Conservation (phyloP, 2,797 vertebrate species). For the Argya squamiceps region DNA sequence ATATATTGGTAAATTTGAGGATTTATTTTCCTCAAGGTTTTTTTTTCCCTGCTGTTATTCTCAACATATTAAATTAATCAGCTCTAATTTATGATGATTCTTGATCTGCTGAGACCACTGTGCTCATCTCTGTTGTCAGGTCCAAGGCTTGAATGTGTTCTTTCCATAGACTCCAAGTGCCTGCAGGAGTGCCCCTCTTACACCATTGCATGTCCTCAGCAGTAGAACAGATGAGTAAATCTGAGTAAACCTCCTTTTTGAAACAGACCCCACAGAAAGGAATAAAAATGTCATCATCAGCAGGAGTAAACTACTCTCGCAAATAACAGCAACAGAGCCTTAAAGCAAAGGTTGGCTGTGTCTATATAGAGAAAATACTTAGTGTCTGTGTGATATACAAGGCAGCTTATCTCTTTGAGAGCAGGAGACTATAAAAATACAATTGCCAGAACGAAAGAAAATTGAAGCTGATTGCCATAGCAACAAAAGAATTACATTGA, state of each 20-base stretch:
- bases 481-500: conserved; percentile 81
- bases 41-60: not conserved
- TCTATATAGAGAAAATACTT: conserved; percentile 68
- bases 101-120: not conserved
- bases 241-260: conserved; percentile 28
- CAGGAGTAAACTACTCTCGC: conserved; percentile 50
- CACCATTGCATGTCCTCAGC: not conserved
- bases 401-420: conserved; percentile 79
- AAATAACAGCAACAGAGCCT: conserved; percentile 58
- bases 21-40: not conserved
- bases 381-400: conserved; percentile 71
- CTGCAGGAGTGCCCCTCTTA: not conserved
- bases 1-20: not conserved
- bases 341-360: conserved; percentile 68
- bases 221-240: conserved; percentile 49
- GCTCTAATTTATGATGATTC: not conserved
- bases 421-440: conserved; percentile 81
- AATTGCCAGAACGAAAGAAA: conserved; percentile 79
- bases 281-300: conserved; percentile 71
- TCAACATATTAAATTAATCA: not conserved
- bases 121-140: not conserved
- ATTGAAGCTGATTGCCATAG: conserved; percentile 83
- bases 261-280: conserved; percentile 48
- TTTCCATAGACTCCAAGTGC: not conserved
- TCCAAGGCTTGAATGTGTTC: not conserved